Evolutionary conservation across 2,888 invertebrate species (phyloP), one percentile per base, ranked within the genome.

Genomic region (Pyrrhosoma nymphula): DNA sequence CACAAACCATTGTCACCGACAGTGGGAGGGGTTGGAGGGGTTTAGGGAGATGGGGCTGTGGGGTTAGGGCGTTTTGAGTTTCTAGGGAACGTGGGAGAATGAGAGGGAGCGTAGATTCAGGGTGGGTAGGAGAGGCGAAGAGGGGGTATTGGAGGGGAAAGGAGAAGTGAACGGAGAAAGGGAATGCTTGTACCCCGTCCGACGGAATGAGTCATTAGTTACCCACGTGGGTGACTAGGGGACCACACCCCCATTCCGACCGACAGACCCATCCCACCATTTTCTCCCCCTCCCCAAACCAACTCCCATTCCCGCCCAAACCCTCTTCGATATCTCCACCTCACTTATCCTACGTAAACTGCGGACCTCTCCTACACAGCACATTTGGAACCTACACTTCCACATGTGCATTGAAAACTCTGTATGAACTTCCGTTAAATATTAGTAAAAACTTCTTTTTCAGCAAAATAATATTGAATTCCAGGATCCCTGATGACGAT

Each of bases 131-230:
- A 60, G 16, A 47, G 47, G 47, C 4, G 8, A 47, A 47, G 63
- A 56, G 60, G 60, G 60, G 12, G 30, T 55, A 26, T 30, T 55
- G 20, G 35, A 55, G 35, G 90, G 90, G 56, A 47, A 47, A 47
- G 26, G 93, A 26, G 63, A n/a, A 35, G 23, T 56, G 91, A 56
- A 63, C 69, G 93, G 63, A 93, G 93, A 69, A 93, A 93, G 93
- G 93, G 93, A 93, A 93, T 69, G 93, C 93, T 69, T 93, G 93
- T 93, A 39, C 2, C 63, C 93, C 69, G 93, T 93, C 93, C 63
- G 69, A 93, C 47, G 93, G 93, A 93, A 93, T 93, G 93, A 56
- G 93, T 69, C 93, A 93, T 93, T 93, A 93, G 93, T 93, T 93
- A 93, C 63, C 93, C 93, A 93, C 69, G 63, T 26, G 39, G 93